A percentile compares a stretch with the other conserved stretches of the same genome.
Evolutionary conservation across 2,888 invertebrate genomes (phyloP).

Genomic region (Chalcis sispes): DNA sequence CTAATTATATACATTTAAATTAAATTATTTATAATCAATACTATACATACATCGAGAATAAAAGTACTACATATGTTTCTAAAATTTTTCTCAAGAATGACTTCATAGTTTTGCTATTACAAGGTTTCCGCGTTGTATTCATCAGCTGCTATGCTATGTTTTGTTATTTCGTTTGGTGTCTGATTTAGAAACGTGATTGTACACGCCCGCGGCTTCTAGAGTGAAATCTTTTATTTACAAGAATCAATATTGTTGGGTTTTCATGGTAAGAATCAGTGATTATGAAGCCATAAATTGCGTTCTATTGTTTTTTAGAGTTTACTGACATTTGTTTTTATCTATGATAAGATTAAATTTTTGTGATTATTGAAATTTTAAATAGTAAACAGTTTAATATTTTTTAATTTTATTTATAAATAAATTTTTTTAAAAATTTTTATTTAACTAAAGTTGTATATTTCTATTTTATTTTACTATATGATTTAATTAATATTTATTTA

Average conservation of each 20-base stretch:
- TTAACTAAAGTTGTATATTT: too few relatives aligned
- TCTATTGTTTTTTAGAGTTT: too few relatives aligned
- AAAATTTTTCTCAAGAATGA: conserved; percentile 5
- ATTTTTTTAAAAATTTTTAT: too few relatives aligned
- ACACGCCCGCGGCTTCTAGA: not conserved
- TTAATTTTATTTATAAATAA: too few relatives aligned
- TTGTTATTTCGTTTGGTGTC: conserved; percentile 19
- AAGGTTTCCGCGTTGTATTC: not conserved
- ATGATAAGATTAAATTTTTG: not conserved
- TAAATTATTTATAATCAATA: too few relatives aligned
- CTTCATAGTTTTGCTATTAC: conserved; percentile 1
- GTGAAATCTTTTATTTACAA: conserved; percentile 38
- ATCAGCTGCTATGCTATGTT: too few relatives aligned
- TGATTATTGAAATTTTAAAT: too few relatives aligned
- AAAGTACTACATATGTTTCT: not conserved
- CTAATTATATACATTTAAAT: too few relatives aligned
- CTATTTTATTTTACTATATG: too few relatives aligned
- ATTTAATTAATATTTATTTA: too few relatives aligned
- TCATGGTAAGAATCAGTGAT: not conserved
- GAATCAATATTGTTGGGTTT: conserved; percentile 25
- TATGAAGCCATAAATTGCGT: not conserved
- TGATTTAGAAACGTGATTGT: conserved; percentile 25
- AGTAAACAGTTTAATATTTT: too few relatives aligned
- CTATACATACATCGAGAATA: too few relatives aligned
- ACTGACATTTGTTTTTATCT: not conserved